These are phyloP conservation scores for Pandion haliaetus DNA, from an alignment of 2,113 vertebrate species.

Conservation along the genomic window DNA sequence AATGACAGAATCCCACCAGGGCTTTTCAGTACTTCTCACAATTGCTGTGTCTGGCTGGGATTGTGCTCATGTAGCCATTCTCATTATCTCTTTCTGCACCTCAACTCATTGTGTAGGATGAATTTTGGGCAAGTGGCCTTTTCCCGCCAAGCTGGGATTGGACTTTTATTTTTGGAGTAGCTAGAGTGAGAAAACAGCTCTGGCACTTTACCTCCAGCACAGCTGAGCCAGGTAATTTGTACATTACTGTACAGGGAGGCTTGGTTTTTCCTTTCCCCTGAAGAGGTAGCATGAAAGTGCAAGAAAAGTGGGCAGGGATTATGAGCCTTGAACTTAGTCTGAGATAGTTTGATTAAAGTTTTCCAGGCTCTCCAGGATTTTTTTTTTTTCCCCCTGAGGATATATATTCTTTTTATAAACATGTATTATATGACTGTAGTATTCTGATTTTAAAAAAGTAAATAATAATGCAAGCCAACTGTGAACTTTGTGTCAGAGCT, in stretches of 20 bases:
- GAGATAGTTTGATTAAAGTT: not conserved
- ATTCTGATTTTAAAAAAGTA: not conserved
- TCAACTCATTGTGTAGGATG: not conserved
- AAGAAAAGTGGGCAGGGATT: not conserved
- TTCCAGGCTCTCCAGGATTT: not conserved
- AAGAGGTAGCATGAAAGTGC: not conserved
- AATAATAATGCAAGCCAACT: not conserved
- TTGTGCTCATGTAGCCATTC: rapidly evolving
- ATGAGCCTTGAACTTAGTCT: not conserved
- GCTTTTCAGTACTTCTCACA: not conserved
- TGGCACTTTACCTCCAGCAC: not conserved
- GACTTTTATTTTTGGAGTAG: not conserved
- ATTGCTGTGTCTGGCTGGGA: not conserved
- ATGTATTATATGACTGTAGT: not conserved
- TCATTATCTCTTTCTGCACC: not conserved
- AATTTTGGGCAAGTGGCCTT: not conserved
- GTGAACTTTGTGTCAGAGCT: not conserved
- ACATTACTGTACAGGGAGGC: not conserved
- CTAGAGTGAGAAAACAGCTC: not conserved
- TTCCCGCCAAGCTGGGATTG: not conserved
- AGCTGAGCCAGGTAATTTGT: not conserved
- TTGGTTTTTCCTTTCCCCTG: not conserved
- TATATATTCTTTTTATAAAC: not conserved
- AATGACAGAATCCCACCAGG: not conserved
- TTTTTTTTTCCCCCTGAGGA: not conserved